Evolutionary conservation across 1,140 invertebrate species (phyloP), one percentile per base, ranked within the genome.

Genomic region (Limonius californicus): DNA sequence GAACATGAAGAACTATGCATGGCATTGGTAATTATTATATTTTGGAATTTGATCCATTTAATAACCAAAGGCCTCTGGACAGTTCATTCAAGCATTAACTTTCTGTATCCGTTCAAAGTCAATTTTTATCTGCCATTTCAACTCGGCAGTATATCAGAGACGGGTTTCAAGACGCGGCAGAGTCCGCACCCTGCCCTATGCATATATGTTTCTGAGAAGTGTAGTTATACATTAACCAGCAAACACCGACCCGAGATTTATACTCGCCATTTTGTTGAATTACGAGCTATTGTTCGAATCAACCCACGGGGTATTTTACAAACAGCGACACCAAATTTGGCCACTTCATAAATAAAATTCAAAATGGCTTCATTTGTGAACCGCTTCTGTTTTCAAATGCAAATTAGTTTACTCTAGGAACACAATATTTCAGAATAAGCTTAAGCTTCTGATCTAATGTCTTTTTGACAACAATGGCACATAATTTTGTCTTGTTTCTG

Each of bases 351-450:
- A 75, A 75, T 67, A 59, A 70, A 68, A 72, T 74, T 71, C 71
- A 72, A 71, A 75, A 75, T 75, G 74, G 72, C 74, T 75, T 75
- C 72, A 75, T 75, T 74, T 75, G 70, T 67, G 64, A 66, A 69
- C 65, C 55, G 61, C 62, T 68, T 68, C 27, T 55, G 54, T 55
- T 55, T 14, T 55, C 20, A 55, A n/a, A 55, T 55, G 54, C 54
- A 50, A 50, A 50, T 50, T 14, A 39, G 2, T 39, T 39, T 39
- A 12, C 35, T 39, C n/a, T 14, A 39, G 23, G 23, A 27, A 27
- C 23, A 27, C 3, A 27, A 27, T 27, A 9, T 43, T 43, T 43
- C 12, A 43, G 42, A 7, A 43, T 12, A 43, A 14, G 12, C 2
- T 43, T 43, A 16, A n/a, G 4, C 4, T 2, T n/a, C 12, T 12